Conservation (phyloP, 2,797 vertebrate species). For the Sus cebifrons region DNA sequence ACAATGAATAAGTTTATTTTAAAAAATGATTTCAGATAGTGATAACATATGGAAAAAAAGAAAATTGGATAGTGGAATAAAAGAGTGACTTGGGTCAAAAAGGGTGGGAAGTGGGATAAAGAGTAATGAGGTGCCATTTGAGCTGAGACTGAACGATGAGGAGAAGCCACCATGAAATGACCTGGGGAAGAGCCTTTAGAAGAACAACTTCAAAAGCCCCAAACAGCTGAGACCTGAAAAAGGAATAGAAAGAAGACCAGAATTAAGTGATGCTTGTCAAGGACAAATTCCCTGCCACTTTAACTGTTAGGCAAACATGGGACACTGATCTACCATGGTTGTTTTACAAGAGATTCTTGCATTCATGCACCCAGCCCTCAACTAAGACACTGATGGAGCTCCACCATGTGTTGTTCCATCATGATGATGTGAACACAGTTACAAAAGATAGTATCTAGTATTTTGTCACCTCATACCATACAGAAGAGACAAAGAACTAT, state of each 20-base stretch:
- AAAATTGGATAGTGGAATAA: not conserved
- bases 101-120: not conserved
- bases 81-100: conserved; percentile 6
- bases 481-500: not conserved
- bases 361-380: not conserved
- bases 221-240: not conserved
- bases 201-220: conserved; percentile 22
- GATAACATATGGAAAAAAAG: conserved; percentile 16
- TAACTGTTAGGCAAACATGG: not conserved
- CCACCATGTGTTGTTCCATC: rapidly evolving
- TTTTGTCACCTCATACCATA: not conserved
- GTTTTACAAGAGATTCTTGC: not conserved
- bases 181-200: conserved; percentile 30
- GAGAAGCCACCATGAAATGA: not conserved
- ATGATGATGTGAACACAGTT: not conserved
- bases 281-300: not conserved
- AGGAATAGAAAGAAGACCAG: not conserved
- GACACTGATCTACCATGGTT: rapidly evolving
- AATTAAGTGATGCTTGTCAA: not conserved
- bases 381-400: not conserved
- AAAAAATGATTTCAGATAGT: conserved; percentile 12
- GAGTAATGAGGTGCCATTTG: not conserved
- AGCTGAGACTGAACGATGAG: not conserved
- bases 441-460: not conserved
- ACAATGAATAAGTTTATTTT: conserved; percentile 27